Percentiles rank a stretch among this genome's conserved stretches.
Evolutionary conservation across 2,113 vertebrate genomes (phyloP).

Genomic region (Anarrhichthys ocellatus): DNA sequence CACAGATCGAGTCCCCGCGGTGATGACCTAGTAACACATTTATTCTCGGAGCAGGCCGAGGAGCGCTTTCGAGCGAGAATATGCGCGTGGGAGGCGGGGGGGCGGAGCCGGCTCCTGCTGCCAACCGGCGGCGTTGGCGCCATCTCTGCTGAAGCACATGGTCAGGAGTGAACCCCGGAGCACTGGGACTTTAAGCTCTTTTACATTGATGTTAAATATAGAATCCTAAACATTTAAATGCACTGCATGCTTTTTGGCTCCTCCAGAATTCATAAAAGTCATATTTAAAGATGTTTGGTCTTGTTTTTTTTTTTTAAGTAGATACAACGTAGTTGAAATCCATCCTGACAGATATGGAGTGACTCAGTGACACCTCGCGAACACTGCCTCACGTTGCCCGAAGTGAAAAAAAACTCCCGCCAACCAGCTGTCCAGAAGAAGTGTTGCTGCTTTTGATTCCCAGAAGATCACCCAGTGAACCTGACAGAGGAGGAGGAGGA

Average conservation of each 20-base stretch:
- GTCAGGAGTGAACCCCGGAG: not conserved
- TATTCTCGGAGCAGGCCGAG: conserved; percentile 34
- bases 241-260: not conserved
- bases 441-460: conserved; percentile 35
- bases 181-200: not conserved
- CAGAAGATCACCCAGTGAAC: conserved; percentile 58
- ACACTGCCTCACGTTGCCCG: conserved; percentile 21
- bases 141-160: conserved; percentile 10
- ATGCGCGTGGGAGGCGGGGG: not conserved
- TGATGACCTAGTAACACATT: conserved; percentile 59
- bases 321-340: not conserved
- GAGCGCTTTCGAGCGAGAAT: not conserved
- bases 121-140: conserved; percentile 15
- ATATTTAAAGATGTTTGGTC: not conserved
- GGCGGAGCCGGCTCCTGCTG: not conserved
- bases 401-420: conserved; percentile 7
- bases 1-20: conserved; percentile 24
- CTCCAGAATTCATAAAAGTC: not conserved
- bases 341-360: conserved; percentile 2
- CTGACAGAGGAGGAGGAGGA: conserved; percentile 12
- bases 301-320: not conserved
- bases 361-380: conserved; percentile 8
- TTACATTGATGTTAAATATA: not conserved
- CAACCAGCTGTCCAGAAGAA: conserved; percentile 53
- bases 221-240: not conserved